Conservation (phyloP, 1,140 invertebrate species). For the Diplogasteroides magnus region DNA sequence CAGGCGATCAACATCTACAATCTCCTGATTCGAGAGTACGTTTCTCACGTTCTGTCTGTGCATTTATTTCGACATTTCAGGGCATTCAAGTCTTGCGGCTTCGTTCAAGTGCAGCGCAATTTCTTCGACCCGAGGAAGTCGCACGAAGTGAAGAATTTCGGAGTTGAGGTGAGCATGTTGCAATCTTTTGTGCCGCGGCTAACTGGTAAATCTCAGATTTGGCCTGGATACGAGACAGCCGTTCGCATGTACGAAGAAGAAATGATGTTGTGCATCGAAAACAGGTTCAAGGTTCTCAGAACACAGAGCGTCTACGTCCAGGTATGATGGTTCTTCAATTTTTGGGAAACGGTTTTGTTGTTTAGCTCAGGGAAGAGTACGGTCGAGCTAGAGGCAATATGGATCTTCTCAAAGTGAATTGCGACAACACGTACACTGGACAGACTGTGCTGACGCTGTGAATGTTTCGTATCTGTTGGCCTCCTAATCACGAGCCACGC, state of each 20-base stretch:
- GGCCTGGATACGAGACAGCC: slow-evolving; percentile 22
- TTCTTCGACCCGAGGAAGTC: slow-evolving; percentile 19
- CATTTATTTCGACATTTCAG: neutral
- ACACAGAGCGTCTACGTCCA: slow-evolving; percentile 6
- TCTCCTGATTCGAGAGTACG: slow-evolving; percentile 14
- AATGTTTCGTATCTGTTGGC: neutral
- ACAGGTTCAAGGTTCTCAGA: slow-evolving; percentile 26
- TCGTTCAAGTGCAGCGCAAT: slow-evolving; percentile 19
- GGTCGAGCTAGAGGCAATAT: slow-evolving; percentile 2
- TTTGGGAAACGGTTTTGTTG: no score
- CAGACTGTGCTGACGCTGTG: slow-evolving; percentile 16
- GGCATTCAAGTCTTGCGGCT: slow-evolving; percentile 15
- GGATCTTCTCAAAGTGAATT: slow-evolving; percentile 8
- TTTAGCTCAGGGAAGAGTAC: slow-evolving; percentile 16
- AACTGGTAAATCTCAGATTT: no score
- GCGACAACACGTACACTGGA: slow-evolving; percentile 15
- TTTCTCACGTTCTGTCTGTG: neutral
- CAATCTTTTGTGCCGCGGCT: no score
- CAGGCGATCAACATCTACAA: slow-evolving; percentile 34
- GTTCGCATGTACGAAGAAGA: slow-evolving; percentile 22
- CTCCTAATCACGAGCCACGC: no score
- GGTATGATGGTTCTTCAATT: slow-evolving; percentile 3
- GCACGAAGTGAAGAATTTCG: neutral
- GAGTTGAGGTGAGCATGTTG: slow-evolving; percentile 5
- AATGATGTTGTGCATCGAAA: slow-evolving; percentile 28